These are phyloP conservation scores for Pandemis corylana DNA, from an alignment of 2,888 invertebrate species.

Conservation along the genomic window DNA sequence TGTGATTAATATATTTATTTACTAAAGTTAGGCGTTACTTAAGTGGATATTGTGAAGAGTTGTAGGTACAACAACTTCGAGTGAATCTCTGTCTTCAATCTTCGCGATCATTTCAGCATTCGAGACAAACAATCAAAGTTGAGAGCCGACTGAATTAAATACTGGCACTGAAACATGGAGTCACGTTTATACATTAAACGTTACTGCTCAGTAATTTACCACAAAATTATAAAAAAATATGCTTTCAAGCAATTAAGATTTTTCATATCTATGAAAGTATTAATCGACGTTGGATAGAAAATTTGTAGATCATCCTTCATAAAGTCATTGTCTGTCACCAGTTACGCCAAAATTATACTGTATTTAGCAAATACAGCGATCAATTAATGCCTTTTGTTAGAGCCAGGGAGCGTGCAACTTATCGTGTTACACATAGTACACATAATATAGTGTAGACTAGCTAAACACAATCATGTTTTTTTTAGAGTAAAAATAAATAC, in stretches of 20 bases:
- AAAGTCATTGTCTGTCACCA: no score
- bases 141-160: slow-evolving; percentile 11
- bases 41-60: background rate
- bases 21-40: background rate
- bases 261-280: background rate
- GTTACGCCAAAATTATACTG: no score
- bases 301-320: no score
- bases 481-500: background rate
- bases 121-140: slow-evolving; percentile 21
- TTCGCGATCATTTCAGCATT: background rate
- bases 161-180: slow-evolving; percentile 7
- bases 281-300: no score
- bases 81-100: background rate
- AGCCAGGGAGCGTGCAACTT: no score
- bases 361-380: no score
- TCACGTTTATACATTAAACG: slow-evolving; percentile 1
- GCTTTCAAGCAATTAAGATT: no score
- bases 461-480: background rate
- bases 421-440: no score
- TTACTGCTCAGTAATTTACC: background rate
- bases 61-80: background rate
- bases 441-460: no score
- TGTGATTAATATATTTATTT: no score
- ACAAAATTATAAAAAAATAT: no score
- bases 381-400: no score